Percentiles rank a stretch among this genome's conserved stretches.
phyloP scores from a whole-genome alignment of 2,797 vertebrate species.

The Orestias chungarensis region DNA sequence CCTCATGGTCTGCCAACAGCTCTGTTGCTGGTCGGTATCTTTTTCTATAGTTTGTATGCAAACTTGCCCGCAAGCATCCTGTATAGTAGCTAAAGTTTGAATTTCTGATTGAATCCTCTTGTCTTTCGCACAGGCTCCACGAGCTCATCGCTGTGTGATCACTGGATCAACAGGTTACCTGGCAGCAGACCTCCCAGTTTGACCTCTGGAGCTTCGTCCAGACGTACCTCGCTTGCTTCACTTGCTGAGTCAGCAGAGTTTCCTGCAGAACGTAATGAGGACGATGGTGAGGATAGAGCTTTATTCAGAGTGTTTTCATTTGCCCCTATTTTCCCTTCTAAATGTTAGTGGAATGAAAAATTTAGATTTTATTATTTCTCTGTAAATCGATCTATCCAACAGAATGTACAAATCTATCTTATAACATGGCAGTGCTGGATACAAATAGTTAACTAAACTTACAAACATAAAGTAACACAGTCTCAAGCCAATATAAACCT shows the following conservation, averaged over 20 bases:
- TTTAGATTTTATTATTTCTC: too few species aligned
- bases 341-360: too few species aligned
- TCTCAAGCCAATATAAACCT: too few species aligned
- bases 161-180: conserved; percentile 96
- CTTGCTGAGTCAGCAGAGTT: conserved; percentile 95
- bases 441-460: too few species aligned
- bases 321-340: too few species aligned
- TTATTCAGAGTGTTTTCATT: conserved; percentile 1
- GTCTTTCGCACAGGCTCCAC: conserved; percentile 86
- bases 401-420: too few species aligned
- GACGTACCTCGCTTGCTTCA: conserved; percentile 93
- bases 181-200: conserved; percentile 94
- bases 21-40: conserved; percentile 89
- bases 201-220: conserved; percentile 92
- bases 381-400: too few species aligned
- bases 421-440: too few species aligned
- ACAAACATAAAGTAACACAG: too few species aligned
- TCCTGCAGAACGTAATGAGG: conserved; percentile 89
- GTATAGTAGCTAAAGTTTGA: not conserved
- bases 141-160: conserved; percentile 96
- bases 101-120: not conserved
- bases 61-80: not conserved
- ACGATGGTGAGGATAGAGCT: conserved; percentile 85
- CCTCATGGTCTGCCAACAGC: conserved; percentile 98
- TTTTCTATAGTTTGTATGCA: not conserved